Evolutionary conservation across 1,140 invertebrate species (phyloP).

Genomic region (Apis cerana): DNA sequence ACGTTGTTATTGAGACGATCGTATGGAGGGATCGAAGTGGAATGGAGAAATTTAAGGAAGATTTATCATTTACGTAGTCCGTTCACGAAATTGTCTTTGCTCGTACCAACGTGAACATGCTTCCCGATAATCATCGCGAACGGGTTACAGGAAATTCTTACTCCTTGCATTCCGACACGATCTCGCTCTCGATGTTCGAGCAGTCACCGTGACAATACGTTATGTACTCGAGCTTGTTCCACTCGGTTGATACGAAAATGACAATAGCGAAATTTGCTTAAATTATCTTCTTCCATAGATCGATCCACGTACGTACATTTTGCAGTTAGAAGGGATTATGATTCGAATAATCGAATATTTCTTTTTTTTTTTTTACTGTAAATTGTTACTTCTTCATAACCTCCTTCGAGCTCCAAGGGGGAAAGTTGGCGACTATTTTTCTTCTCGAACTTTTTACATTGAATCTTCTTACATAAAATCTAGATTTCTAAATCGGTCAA

Average conservation of each 20-base stretch:
- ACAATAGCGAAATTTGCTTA: background rate
- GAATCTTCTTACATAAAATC: no score
- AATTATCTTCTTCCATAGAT: no score
- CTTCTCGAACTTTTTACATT: no score
- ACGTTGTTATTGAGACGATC: background rate
- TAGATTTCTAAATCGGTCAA: no score
- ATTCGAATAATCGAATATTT: no score
- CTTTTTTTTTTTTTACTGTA: no score
- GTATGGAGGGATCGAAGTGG: background rate
- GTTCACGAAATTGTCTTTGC: constrained; percentile 18
- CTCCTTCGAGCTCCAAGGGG: no score
- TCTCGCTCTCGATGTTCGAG: constrained; percentile 25
- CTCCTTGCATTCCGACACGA: constrained; percentile 29
- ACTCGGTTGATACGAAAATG: background rate
- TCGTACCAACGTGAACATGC: background rate
- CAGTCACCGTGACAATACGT: constrained; percentile 15
- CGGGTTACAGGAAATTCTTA: constrained; percentile 28
- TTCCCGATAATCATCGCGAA: constrained; percentile 35
- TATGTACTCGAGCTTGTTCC: background rate
- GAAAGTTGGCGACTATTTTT: no score
- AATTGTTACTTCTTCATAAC: no score
- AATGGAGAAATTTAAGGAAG: background rate
- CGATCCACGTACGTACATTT: no score
- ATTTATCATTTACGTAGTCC: background rate
- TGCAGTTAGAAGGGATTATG: no score